Evolutionary conservation across 2,113 vertebrate genomes (phyloP), one percentile per base, ranked within the genome.

Genomic region (Vireo altiloquus): DNA sequence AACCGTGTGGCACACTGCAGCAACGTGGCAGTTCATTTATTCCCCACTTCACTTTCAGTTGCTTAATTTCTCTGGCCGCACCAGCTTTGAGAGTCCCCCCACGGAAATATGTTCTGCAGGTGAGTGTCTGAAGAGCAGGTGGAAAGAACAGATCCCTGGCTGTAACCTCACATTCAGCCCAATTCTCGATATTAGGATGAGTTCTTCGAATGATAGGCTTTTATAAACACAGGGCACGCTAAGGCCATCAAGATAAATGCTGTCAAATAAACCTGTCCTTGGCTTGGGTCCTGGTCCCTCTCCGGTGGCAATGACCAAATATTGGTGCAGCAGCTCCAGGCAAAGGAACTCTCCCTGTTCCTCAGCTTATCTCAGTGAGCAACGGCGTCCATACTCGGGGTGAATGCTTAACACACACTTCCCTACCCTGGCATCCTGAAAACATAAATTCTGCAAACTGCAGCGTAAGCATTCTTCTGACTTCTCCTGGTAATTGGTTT

Each of bases 401-500:
- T 80, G 52, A 97, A 69, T 90, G 57, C 54, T 76, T 89, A 97
- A 94, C 53, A 23, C 47, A 40, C 14, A 24, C 8, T 59, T 70
- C 20, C n/a, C 53, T 76, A 33, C 30, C 4, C 52, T 82, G 46
- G 59, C 63, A 91, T 89, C 50, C 91, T 56, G 59, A 21, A 63
- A 92, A 80, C 63, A 79, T 93, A 90, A 92, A 95, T 95, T 82
- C 70, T 83, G 40, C 91, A 92, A 92, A 92, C 63, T 90, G 86
- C 92, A 91, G 74, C 17, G 17, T 94, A 96, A 95, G 95, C 92
- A 74, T 91, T 88, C 89, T 94, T 71, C 59, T 10, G 13, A 31
- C 52, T 92, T 96, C 89, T 96, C 54, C 66, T 90, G 91, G 83
- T 94, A 97, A 98, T 97, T 92, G 82, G 63, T 89, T 96, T 98